Evolutionary conservation across 2,797 vertebrate genomes (phyloP).

Genomic region (Takifugu ocellatus): DNA sequence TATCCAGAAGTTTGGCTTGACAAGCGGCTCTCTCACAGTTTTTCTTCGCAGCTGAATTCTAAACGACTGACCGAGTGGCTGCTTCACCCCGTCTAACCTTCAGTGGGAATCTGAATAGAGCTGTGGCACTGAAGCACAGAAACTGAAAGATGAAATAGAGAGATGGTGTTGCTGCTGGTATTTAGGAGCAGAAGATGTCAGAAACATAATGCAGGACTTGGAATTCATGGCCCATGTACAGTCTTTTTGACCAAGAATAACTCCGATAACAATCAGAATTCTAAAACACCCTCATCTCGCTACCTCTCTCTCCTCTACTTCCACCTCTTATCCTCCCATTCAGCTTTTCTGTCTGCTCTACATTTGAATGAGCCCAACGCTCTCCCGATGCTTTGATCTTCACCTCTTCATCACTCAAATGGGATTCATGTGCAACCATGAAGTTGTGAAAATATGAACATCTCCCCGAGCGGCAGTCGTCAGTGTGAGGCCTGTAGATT

Average conservation of each 20-base stretch:
- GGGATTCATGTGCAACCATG: slow-evolving; percentile 59
- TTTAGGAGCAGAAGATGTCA: slow-evolving; percentile 27
- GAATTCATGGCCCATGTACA: slow-evolving; percentile 61
- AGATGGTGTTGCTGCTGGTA: slow-evolving; percentile 20
- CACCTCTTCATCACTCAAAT: slow-evolving; percentile 47
- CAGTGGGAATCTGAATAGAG: slow-evolving; percentile 43
- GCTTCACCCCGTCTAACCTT: slow-evolving; percentile 25
- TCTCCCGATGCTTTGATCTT: slow-evolving; percentile 50
- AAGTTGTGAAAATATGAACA: slow-evolving; percentile 56
- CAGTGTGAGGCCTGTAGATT: slow-evolving; percentile 12
- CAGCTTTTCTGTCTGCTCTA: slow-evolving; percentile 48
- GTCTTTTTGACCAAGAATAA: slow-evolving; percentile 58
- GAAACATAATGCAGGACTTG: slow-evolving; percentile 55
- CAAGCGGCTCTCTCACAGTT: slow-evolving; percentile 3
- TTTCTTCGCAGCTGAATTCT: slow-evolving; percentile 20
- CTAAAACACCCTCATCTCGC: slow-evolving; percentile 47
- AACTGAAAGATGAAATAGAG: slow-evolving; percentile 21
- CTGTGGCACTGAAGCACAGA: slow-evolving; percentile 35
- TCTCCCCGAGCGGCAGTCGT: slow-evolving; percentile 41
- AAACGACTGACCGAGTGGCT: slow-evolving; percentile 27
- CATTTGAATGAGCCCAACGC: slow-evolving; percentile 37
- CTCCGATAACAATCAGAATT: slow-evolving; percentile 65
- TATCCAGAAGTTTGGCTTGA: slow-evolving; percentile 1
- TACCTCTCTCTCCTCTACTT: slow-evolving; percentile 18
- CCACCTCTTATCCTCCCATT: slow-evolving; percentile 21